Evolutionary conservation across 2,797 vertebrate genomes (phyloP).

Genomic region (Sparidentex hasta): DNA sequence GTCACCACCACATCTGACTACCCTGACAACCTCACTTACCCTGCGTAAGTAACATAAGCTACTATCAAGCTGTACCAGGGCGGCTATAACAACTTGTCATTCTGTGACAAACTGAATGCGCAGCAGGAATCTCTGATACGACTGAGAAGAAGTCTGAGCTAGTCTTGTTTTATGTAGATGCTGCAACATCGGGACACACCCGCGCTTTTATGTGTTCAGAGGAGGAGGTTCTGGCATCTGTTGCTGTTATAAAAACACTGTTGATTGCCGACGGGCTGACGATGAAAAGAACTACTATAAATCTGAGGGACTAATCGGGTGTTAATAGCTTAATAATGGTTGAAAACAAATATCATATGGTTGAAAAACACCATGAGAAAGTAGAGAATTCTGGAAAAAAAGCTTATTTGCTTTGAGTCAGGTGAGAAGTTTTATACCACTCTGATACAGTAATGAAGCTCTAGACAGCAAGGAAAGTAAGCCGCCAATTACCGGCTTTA

Average conservation of each 20-base stretch:
- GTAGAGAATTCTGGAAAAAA: not conserved
- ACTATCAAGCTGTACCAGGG: not conserved
- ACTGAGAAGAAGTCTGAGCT: not conserved
- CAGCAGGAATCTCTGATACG: not conserved
- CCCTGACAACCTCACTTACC: not conserved
- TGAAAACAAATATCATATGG: not conserved
- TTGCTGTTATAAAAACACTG: not conserved
- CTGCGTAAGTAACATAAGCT: too few species aligned
- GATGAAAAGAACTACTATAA: slow-evolving; percentile 8
- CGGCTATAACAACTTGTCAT: not conserved
- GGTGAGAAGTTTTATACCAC: not conserved
- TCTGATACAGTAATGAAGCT: not conserved
- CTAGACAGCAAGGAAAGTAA: not conserved
- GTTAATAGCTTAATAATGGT: not conserved
- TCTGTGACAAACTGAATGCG: not conserved
- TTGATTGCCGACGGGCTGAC: slow-evolving; percentile 1
- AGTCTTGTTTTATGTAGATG: not conserved
- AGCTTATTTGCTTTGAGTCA: not conserved
- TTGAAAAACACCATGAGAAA: not conserved
- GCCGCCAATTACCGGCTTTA: too few species aligned
- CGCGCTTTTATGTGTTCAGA: slow-evolving; percentile 10
- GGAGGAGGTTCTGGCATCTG: slow-evolving; percentile 6
- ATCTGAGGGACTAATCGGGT: slow-evolving; percentile 6
- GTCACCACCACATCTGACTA: not conserved
- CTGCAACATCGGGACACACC: slow-evolving; percentile 17